Evolutionary conservation across 1,140 invertebrate genomes (phyloP), one percentile per base, ranked within the genome.

Genomic region (Zophobas morio): DNA sequence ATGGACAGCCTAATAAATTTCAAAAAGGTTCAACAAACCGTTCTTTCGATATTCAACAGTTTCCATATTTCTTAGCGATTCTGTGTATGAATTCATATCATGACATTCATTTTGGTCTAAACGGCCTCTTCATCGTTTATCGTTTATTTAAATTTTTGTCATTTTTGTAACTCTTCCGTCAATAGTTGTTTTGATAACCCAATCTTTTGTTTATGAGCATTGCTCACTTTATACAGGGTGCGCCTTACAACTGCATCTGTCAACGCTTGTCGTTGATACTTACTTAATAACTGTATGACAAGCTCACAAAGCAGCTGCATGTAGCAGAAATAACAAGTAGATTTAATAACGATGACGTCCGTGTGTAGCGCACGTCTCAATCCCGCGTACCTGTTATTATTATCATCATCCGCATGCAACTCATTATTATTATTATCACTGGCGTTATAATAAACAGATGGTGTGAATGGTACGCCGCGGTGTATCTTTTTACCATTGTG

Each of bases 401-500:
- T 66, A 66, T 66, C 56, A 60, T 60, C 60, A 66, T 66, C 60
- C 60, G 37, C 60, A 42, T 66, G 39, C 60, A 66, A 66, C 60
- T 66, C 60, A 66, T 66, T 66, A 66, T 66, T 66, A 66, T 66
- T 66, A 66, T 66, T 66, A 66, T 66, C 60, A 66, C 60, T 39
- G 39, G 37, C 60, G 60, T 66, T 66, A 66, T 66, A 66, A 66
- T 66, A 66, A 66, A 66, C 60, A 66, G 60, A 39, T 66, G 60
- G 60, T 66, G 60, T 66, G 60, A 66, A 66, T 66, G 60, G 60
- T 66, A 66, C 60, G 60, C 60, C 60, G 60, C 60, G 60, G 60
- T 66, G 60, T 66, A 66, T 66, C 60, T 66, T 66, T 66, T 66
- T 66, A 66, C 60, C 60, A 66, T 66, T 66, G 60, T 66, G 60